Evolutionary conservation across 37 sponge, comb jelly and placozoan species (phyloP), one percentile per base, ranked within the genome.

Genomic region (Ianthella basta): DNA sequence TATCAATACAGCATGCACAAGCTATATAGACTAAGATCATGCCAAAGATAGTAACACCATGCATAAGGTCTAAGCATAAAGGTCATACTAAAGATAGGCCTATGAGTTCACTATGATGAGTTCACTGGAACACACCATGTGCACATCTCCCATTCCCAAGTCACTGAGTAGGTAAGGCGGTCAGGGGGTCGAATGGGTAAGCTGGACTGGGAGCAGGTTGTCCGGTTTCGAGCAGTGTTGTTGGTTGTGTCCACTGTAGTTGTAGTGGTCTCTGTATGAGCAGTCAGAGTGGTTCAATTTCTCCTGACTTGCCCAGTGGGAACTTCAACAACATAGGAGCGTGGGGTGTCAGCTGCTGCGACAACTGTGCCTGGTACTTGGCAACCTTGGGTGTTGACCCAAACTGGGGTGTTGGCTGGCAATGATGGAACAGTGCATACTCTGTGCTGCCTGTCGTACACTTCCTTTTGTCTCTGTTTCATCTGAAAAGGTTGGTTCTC

Each of bases 331-430:
- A 75, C 53, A 41, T 75, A 75, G 78, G 78, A 75, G 21, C 78
- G 78, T 40, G 78, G 78, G n/a, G 78, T 75, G 21, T 36, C n/a
- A 14, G 78, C 78, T 14, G 78, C 2, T 19, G 44, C 2, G 54
- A 75, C 53, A 41, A 75, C 37, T 36, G 1, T 75, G 3, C 78
- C 78, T n/a, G 44, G 78, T 14, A 21, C 53, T 75, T 75, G 78
- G 33, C 78, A 5, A 21, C 78, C 78, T 75, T 75, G 78, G 25
- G 78, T 75, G 78, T 50, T 75, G 44, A 75, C 78, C 78, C 78
- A 75, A 4, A 75, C 78, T 75, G 44, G 50, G 6, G 33, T 41
- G 54, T 75, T 53, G 20, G 0, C 78, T 40, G 44, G 78, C 53
- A 75, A 41, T 75, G 44, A 13, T 18, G 78, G 44, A 2, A 75